Conservation (phyloP, 2,113 vertebrate species). For the Aptenodytes patagonicus region DNA sequence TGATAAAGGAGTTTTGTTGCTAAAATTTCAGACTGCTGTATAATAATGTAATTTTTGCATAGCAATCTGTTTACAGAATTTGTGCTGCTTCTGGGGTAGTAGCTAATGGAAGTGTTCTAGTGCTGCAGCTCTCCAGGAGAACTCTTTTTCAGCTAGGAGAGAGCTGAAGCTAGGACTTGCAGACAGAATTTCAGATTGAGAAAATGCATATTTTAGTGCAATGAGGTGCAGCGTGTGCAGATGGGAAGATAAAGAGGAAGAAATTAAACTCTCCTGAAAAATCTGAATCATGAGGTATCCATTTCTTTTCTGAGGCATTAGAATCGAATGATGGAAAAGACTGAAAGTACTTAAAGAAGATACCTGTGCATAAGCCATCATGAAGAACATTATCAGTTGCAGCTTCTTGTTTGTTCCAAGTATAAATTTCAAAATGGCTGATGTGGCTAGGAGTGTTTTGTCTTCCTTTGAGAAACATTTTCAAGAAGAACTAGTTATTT, state of each 20-base stretch:
- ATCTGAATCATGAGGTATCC: not conserved
- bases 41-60: not conserved
- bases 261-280: not conserved
- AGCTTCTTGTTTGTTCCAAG: not conserved
- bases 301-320: not conserved
- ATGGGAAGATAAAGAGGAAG: not conserved
- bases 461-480: not conserved
- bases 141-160: not conserved
- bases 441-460: not conserved
- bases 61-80: not conserved
- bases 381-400: not conserved
- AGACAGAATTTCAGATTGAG: not conserved
- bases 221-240: accelerated
- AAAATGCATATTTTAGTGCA: not conserved
- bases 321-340: not conserved
- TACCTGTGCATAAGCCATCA: not conserved
- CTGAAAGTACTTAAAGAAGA: not conserved
- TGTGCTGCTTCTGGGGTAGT: not conserved
- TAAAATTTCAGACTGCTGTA: not conserved
- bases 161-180: not conserved
- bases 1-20: not conserved
- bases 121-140: not conserved
- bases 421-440: not conserved
- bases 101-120: not conserved
- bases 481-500: not conserved